Percentiles rank a stretch among this genome's conserved stretches.
phyloP scores from a whole-genome alignment of 2,888 invertebrate genomes.

The Cataglyphis cursor region DNA sequence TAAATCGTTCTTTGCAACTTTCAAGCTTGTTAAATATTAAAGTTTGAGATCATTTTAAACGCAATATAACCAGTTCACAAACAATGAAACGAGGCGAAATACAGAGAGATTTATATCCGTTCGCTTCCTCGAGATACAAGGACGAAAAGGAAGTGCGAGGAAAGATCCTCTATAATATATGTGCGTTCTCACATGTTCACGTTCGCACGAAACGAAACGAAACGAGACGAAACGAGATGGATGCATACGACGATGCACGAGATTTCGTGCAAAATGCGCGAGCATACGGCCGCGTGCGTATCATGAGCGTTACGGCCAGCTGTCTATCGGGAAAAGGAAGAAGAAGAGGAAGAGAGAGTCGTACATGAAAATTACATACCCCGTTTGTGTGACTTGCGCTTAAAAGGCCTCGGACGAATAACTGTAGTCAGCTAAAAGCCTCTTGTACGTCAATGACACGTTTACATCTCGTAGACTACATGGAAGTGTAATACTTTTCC shows the following conservation, averaged over 20 bases:
- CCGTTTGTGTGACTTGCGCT: slow-evolving; percentile 71
- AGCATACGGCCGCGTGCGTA: slow-evolving; percentile 64
- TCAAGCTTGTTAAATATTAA: not conserved
- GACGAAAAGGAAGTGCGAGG: not conserved
- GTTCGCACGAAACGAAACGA: slow-evolving; percentile 8
- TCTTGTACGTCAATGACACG: slow-evolving; percentile 75
- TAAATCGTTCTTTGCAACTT: slow-evolving; percentile 6
- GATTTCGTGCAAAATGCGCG: slow-evolving; percentile 65
- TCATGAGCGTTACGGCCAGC: slow-evolving; percentile 65
- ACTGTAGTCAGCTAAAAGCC: slow-evolving; percentile 75
- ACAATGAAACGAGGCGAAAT: slow-evolving; percentile 31
- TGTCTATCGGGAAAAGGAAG: slow-evolving; percentile 56
- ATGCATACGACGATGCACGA: slow-evolving; percentile 48
- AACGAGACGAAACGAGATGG: slow-evolving; percentile 6
- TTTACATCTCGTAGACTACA: slow-evolving; percentile 68
- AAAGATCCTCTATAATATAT: slow-evolving; percentile 7
- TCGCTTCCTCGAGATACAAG: slow-evolving; percentile 9
- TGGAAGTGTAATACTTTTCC: slow-evolving; percentile 13
- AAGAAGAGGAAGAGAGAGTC: slow-evolving; percentile 68
- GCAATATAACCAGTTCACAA: slow-evolving; percentile 3
- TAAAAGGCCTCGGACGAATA: slow-evolving; percentile 75
- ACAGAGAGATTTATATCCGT: slow-evolving; percentile 39
- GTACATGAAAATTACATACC: slow-evolving; percentile 78
- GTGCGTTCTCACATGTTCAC: not conserved
- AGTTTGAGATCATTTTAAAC: slow-evolving; percentile 11